phyloP scores from a whole-genome alignment of 2,113 vertebrate genomes.

The Podocnemis expansa region DNA sequence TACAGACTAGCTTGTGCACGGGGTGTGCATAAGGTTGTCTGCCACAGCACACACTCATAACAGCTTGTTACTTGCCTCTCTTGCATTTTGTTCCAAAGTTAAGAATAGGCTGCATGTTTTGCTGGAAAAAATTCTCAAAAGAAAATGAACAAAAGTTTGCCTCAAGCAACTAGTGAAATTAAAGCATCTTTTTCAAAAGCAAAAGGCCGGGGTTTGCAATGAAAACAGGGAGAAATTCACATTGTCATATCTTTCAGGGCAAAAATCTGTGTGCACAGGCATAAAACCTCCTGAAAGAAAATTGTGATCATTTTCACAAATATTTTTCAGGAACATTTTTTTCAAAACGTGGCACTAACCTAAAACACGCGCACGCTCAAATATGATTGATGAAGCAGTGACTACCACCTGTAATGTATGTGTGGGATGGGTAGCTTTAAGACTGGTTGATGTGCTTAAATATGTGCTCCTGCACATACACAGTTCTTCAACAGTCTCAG shows the following conservation, averaged over 20 bases:
- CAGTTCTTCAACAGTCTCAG: neutral
- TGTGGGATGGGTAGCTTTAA: neutral
- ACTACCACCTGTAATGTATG: neutral
- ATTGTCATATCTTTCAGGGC: neutral
- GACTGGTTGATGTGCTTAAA: neutral
- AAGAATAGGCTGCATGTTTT: neutral
- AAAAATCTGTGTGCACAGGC: neutral
- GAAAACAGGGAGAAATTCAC: neutral
- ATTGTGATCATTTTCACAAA: neutral
- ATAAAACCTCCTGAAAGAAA: neutral
- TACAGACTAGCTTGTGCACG: neutral
- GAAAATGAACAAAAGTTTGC: neutral
- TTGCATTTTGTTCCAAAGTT: neutral
- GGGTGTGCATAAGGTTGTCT: neutral
- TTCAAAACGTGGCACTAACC: neutral
- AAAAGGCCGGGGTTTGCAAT: neutral
- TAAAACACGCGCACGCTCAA: neutral
- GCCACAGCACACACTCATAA: neutral
- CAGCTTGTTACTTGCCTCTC: neutral
- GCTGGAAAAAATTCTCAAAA: neutral
- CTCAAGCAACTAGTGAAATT: neutral
- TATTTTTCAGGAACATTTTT: neutral
- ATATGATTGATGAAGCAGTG: neutral
- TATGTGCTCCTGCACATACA: neutral
- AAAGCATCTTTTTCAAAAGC: neutral